Conservation (phyloP, 2,113 vertebrate species). For the Hydrochoerus hydrochaeris region DNA sequence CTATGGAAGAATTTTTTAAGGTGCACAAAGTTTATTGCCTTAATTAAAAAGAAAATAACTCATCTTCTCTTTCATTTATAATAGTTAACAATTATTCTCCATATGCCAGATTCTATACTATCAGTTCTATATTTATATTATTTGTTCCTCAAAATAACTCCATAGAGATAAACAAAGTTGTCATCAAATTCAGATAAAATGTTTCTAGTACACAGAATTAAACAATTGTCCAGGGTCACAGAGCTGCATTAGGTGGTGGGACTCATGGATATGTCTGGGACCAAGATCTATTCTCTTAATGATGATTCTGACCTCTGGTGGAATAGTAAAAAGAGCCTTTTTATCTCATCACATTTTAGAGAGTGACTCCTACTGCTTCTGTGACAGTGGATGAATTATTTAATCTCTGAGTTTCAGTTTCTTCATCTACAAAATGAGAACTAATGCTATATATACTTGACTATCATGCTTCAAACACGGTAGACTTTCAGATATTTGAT, state of each 20-base stretch:
- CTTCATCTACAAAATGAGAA: not conserved
- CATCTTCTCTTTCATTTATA: not conserved
- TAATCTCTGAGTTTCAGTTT: not conserved
- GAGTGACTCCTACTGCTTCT: not conserved
- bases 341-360: not conserved
- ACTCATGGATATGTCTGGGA: not conserved
- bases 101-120: not conserved
- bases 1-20: not conserved
- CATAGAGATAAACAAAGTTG: not conserved
- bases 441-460: not conserved
- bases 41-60: conserved; percentile 25
- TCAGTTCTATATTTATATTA: not conserved
- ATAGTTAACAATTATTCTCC: not conserved
- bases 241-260: not conserved
- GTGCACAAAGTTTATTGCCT: not conserved
- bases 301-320: not conserved
- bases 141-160: not conserved
- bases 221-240: not conserved
- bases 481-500: not conserved
- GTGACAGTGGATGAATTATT: not conserved
- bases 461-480: not conserved
- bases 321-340: not conserved
- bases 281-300: not conserved
- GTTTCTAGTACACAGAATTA: not conserved
- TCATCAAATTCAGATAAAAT: conserved; percentile 20